These are phyloP conservation scores for Lophius piscatorius DNA, from an alignment of 2,113 vertebrate species.

Conservation along the genomic window DNA sequence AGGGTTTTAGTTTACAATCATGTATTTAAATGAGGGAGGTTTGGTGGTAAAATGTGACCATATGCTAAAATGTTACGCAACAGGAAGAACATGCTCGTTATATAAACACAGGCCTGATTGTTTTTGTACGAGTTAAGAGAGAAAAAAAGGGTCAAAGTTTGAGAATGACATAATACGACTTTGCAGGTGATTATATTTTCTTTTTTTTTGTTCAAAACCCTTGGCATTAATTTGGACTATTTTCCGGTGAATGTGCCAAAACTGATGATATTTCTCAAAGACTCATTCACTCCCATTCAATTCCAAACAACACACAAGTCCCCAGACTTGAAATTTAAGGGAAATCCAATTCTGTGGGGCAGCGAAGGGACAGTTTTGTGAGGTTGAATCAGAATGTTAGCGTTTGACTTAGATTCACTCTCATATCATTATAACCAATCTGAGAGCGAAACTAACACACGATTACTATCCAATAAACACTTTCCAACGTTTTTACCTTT, in stretches of 20 bases:
- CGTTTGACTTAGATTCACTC: background rate
- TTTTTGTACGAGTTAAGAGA: background rate
- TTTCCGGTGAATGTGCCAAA: conserved; percentile 24
- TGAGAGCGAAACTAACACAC: background rate
- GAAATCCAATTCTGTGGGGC: background rate
- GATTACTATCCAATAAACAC: background rate
- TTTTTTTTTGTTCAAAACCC: too few species aligned
- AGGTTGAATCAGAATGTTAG: background rate
- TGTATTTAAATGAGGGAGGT: background rate
- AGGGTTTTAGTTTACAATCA: background rate
- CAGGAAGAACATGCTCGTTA: background rate
- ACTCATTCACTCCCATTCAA: conserved; percentile 59
- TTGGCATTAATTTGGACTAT: conserved; percentile 4
- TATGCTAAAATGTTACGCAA: background rate
- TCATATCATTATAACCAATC: too few species aligned
- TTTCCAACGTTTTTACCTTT: background rate
- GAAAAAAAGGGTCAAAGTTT: background rate
- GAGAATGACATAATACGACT: background rate
- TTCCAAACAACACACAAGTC: conserved; percentile 46
- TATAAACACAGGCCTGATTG: background rate
- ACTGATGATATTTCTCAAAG: conserved; percentile 40
- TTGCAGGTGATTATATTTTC: conserved; percentile 9
- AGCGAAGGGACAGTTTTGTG: background rate
- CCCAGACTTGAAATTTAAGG: conserved; percentile 12
- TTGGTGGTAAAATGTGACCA: background rate